Evolutionary conservation across 2,113 vertebrate genomes (phyloP).

Genomic region (Spea bombifrons): DNA sequence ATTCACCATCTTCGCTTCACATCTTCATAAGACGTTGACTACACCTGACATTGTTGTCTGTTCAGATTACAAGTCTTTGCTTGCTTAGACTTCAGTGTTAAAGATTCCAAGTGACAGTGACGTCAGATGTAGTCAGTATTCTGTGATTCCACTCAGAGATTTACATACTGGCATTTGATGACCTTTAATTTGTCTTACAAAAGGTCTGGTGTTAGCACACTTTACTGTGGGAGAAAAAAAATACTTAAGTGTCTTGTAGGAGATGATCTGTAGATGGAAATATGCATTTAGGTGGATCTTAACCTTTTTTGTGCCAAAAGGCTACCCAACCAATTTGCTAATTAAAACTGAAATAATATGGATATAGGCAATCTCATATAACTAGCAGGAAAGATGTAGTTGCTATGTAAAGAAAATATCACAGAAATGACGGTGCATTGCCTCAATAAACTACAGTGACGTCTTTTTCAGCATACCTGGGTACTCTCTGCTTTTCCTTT

Average conservation of each 20-base stretch:
- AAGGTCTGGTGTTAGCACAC: conserved; percentile 43
- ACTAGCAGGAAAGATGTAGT: no score
- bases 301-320: not conserved
- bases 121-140: conserved; percentile 40
- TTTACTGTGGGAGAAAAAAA: conserved; percentile 26
- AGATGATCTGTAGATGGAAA: conserved; percentile 34
- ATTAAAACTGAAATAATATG: no score
- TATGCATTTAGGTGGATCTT: not conserved
- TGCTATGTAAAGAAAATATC: no score
- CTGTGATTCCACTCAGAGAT: conserved; percentile 12
- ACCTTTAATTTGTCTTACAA: conserved; percentile 47
- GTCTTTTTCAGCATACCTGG: no score
- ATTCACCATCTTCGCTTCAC: not conserved
- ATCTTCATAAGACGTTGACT: conserved; percentile 5
- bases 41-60: conserved; percentile 37
- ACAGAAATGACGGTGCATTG: no score
- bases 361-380: no score
- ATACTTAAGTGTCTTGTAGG: conserved; percentile 44
- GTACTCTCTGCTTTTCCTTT: no score
- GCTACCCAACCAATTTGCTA: no score
- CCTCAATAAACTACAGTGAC: no score
- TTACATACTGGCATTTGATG: conserved; percentile 46
- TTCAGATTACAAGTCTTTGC: conserved; percentile 16
- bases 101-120: conserved; percentile 35
- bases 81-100: not conserved